A percentile compares a stretch with the other conserved stretches of the same genome.
phyloP scores from a whole-genome alignment of 1,140 invertebrate genomes.

The honey bee (Apis mellifera) region Amel_HAv3.1 CM009941.2:15097501-15098000 shows the following conservation, averaged over 20 bases:
- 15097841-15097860: conserved; percentile 83
- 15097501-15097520: conserved; percentile 98
- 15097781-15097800: conserved; percentile 81
- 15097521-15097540: conserved; percentile 98
- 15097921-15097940: conserved; percentile 96
- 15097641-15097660: conserved; percentile 96
- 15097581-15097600: conserved; percentile 98
- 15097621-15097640: conserved; percentile 98
- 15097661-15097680: conserved; percentile 97
- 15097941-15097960: conserved; percentile 98
- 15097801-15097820: conserved; percentile 97
- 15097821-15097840: conserved; percentile 81
- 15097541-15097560: conserved; percentile 97
- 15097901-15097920: conserved; percentile 98
- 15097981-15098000: conserved; percentile 98
- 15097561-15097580: conserved; percentile 99
- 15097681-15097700: conserved; percentile 98
- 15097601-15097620: conserved; percentile 96
- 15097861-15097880: conserved; percentile 95
- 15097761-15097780: background rate
- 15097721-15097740: conserved; percentile 86
- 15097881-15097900: conserved; percentile 96
- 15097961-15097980: conserved; percentile 97
- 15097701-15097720: conserved; percentile 97
- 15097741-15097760: background rate